phyloP scores from a whole-genome alignment of 2,888 invertebrate species.

The Rhaphigaster nebulosa region DNA sequence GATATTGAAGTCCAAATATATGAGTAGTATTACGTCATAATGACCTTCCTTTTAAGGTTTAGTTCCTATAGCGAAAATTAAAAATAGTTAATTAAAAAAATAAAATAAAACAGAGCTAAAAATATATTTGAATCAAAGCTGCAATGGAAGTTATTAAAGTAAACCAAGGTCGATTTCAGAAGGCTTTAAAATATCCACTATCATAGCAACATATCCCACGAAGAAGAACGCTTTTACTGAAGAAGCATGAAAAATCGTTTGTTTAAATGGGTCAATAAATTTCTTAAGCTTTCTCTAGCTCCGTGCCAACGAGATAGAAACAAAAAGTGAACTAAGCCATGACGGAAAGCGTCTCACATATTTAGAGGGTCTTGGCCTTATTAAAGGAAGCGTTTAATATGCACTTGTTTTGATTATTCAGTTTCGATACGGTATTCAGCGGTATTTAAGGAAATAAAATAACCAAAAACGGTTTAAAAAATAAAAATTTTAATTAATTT shows the following conservation, averaged over 20 bases:
- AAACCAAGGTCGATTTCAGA: not conserved
- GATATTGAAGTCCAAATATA: too few relatives aligned
- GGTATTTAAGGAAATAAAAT: not conserved
- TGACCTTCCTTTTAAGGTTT: too few relatives aligned
- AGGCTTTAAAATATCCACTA: not conserved
- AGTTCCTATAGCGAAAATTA: too few relatives aligned
- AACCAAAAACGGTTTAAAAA: too few relatives aligned
- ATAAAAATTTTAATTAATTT: too few relatives aligned
- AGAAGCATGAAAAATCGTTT: not conserved
- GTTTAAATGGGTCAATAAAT: not conserved
- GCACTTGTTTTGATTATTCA: not conserved
- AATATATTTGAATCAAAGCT: too few relatives aligned
- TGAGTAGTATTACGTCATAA: too few relatives aligned
- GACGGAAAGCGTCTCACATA: not conserved
- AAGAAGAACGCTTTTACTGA: not conserved
- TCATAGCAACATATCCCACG: not conserved
- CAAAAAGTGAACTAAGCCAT: slow-evolving; percentile 9
- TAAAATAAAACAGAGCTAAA: too few relatives aligned
- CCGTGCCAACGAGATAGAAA: slow-evolving; percentile 28
- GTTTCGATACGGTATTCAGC: not conserved
- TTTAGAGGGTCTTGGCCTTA: not conserved
- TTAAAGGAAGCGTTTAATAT: not conserved
- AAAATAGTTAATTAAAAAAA: too few relatives aligned
- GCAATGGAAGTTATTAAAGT: too few relatives aligned
- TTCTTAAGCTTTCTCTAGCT: not conserved